Conservation (phyloP, 2,888 invertebrate genomes). For the Diplazon laetatorius region DNA sequence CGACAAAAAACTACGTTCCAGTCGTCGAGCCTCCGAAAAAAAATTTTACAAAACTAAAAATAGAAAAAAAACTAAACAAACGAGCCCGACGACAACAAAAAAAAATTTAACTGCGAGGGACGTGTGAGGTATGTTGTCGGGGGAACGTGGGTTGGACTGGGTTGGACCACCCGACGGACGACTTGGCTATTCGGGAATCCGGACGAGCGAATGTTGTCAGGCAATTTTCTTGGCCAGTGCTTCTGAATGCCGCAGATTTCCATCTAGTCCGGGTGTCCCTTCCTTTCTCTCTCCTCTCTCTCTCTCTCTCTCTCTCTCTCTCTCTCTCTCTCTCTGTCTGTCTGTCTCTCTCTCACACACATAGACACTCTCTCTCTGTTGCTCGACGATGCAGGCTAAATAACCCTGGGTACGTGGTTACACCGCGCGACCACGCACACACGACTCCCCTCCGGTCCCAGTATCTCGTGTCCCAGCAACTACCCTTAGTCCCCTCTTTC, state of each 20-base stretch:
- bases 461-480: conserved; percentile 32
- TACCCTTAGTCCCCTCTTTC: conserved; percentile 31
- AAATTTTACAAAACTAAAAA: too few relatives aligned
- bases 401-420: conserved; percentile 62
- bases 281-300: conserved; percentile 39
- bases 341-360: too few relatives aligned
- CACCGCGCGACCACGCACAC: conserved; percentile 56
- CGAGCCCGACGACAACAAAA: too few relatives aligned
- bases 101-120: too few relatives aligned
- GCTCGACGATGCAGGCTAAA: conserved; percentile 60
- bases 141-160: too few relatives aligned
- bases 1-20: too few relatives aligned
- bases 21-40: too few relatives aligned
- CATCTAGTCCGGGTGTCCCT: conserved; percentile 77
- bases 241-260: conserved; percentile 82
- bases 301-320: too few relatives aligned
- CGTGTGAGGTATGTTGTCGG: too few relatives aligned
- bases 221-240: conserved; percentile 83
- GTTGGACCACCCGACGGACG: conserved; percentile 43
- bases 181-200: conserved; percentile 76
- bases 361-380: conserved; percentile 47
- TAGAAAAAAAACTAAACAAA: too few relatives aligned
- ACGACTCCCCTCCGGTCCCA: conserved; percentile 31
- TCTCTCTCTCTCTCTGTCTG: too few relatives aligned
- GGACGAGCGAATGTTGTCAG: conserved; percentile 81